These are phyloP conservation scores for Heliconius ethilla DNA, from an alignment of 2,888 invertebrate species.

Conservation along the genomic window DNA sequence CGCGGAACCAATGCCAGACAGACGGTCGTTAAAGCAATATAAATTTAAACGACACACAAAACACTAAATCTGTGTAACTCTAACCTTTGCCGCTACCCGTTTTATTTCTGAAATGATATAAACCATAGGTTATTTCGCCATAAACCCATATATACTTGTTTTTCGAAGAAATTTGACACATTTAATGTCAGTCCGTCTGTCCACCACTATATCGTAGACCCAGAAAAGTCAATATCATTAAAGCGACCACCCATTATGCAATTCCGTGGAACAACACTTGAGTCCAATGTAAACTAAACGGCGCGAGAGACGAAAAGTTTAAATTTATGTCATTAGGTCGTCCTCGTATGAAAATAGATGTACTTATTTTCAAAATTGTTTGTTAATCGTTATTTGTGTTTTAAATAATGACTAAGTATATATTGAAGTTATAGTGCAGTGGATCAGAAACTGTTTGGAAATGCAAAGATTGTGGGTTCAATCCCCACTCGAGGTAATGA, in stretches of 20 bases:
- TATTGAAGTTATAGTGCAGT: too few species aligned
- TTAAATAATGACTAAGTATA: too few species aligned
- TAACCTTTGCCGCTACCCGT: conserved; percentile 26
- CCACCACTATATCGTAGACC: conserved; percentile 43
- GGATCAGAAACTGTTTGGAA: too few species aligned
- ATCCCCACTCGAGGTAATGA: too few species aligned
- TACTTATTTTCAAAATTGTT: background rate
- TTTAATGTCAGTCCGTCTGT: conserved; percentile 35
- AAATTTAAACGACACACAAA: conserved; percentile 21
- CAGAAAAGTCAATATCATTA: conserved; percentile 36
- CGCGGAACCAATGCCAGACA: background rate
- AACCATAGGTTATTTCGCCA: conserved; percentile 27
- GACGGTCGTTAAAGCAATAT: conserved; percentile 11
- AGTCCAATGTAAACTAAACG: conserved; percentile 42
- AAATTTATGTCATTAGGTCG: conserved; percentile 30
- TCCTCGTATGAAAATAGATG: conserved; percentile 25
- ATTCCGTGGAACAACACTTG: conserved; percentile 59
- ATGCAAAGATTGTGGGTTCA: too few species aligned
- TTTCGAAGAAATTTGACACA: conserved; percentile 30
- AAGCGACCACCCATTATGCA: conserved; percentile 64
- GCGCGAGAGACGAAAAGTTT: conserved; percentile 32
- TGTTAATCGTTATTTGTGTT: too few species aligned
- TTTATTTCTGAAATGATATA: conserved; percentile 25
- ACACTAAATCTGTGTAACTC: conserved; percentile 22
- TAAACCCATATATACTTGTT: conserved; percentile 18